Base-by-base conservation (phyloP, 2,113 vertebrate genomes). In the Archilochus colubris region DNA sequence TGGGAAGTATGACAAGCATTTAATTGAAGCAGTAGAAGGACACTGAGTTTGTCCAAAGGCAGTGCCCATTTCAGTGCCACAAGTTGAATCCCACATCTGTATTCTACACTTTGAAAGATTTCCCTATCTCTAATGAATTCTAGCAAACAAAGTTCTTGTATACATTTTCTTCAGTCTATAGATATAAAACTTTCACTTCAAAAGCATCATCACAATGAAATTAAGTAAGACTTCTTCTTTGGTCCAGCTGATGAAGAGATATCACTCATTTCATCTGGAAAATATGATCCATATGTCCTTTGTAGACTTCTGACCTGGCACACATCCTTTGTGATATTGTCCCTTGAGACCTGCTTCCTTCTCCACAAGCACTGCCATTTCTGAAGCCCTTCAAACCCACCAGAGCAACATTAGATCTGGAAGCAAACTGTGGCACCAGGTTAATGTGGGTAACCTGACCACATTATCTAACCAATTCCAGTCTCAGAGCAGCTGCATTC, bases 261-360 rank as follows among this genome's bases (percentile, higher is more conserved):
- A 48, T 44, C 40, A 76, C 6, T 43, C 15, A 23, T 63, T 77
- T 76, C 44, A 73, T 12, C 64, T 72, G 73, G 50, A 81, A 85
- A 81, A 58, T 1, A 0, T 23, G 15, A 22, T 58, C n/a, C 44
- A 20, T 18, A 12, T 19, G 73, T 12, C 24, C 20, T 87, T 75
- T 55, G 16, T 1, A 0, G 64, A 46, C 30, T 68, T 67, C n/a
- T 28, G 28, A 67, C 22, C n/a, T 10, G 59, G 28, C 10, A 43
- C 22, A 53, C 0, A 0, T 48, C 51, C n/a, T n/a, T 80, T 36
- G 17, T 23, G 12, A 44, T 31, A 67, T 5, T 36, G n/a, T 46
- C 46, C 7, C 24, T n/a, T 13, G 27, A 63, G 21, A 82, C 5
- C 15, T 31, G 27, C 33, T 48, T 25, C 25, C 44, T 22, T 62